Percentiles rank a stretch among this genome's conserved stretches.
These are phyloP conservation scores for Hypotaenidia okinawae DNA, from an alignment of 2,797 vertebrate species.

Conservation along the genomic window DNA sequence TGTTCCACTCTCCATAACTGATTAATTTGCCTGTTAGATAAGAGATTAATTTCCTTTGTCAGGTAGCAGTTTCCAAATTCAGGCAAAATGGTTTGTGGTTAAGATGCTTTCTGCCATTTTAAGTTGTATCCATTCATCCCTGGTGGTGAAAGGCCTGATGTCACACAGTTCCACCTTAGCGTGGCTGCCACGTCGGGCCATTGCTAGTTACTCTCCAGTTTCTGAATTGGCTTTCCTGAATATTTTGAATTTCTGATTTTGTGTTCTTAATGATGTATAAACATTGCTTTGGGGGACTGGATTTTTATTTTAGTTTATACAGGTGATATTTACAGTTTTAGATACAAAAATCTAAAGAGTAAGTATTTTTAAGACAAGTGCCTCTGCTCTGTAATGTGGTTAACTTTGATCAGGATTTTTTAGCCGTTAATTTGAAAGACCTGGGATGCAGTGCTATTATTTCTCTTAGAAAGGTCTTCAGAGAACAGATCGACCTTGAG, in stretches of 20 bases:
- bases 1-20: not conserved
- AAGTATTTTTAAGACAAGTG: not conserved
- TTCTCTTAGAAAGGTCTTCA: not conserved
- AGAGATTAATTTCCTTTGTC: not conserved
- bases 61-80: not conserved
- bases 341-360: not conserved
- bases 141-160: not conserved
- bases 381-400: not conserved
- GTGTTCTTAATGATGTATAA: not conserved
- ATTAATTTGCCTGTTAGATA: not conserved
- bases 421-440: not conserved
- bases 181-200: not conserved
- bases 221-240: not conserved
- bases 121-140: not conserved
- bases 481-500: not conserved
- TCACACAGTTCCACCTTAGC: not conserved
- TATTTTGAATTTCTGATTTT: not conserved
- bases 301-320: not conserved
- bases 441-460: too few species aligned
- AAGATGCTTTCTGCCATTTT: not conserved
- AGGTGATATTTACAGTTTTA: not conserved
- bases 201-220: not conserved
- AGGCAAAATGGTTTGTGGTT: accelerated
- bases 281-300: not conserved
- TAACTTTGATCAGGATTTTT: not conserved